These are phyloP conservation scores for Philypnodon macrostomus DNA, from an alignment of 2,797 vertebrate species.

Conservation along the genomic window DNA sequence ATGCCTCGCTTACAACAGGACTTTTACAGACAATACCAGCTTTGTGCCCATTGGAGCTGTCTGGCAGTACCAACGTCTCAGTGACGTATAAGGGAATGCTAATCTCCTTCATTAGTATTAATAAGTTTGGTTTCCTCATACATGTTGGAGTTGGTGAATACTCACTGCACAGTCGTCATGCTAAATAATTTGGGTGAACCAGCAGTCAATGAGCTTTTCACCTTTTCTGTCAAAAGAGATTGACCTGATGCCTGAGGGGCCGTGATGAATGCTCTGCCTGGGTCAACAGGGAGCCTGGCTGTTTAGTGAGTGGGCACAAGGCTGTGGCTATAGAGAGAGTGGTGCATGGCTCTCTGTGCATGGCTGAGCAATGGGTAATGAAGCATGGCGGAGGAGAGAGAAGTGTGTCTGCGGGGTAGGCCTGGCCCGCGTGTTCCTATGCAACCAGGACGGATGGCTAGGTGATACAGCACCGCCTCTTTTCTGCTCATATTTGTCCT, in stretches of 20 bases:
- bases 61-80: slow-evolving; percentile 79
- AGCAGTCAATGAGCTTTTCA: slow-evolving; percentile 20
- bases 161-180: not conserved
- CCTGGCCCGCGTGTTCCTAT: slow-evolving; percentile 74
- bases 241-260: slow-evolving; percentile 67
- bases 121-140: slow-evolving; percentile 26
- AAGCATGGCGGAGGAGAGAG: slow-evolving; percentile 74
- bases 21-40: slow-evolving; percentile 83
- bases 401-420: slow-evolving; percentile 77
- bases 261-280: slow-evolving; percentile 42
- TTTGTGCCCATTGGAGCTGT: slow-evolving; percentile 81
- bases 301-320: slow-evolving; percentile 50
- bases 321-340: slow-evolving; percentile 67
- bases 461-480: slow-evolving; percentile 70
- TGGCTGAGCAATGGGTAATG: slow-evolving; percentile 78
- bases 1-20: slow-evolving; percentile 74
- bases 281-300: slow-evolving; percentile 53
- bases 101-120: slow-evolving; percentile 29
- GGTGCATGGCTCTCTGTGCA: slow-evolving; percentile 73
- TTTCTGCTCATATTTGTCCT: slow-evolving; percentile 68
- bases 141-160: slow-evolving; percentile 3
- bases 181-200: slow-evolving; percentile 1
- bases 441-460: slow-evolving; percentile 72
- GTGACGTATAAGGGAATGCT: slow-evolving; percentile 66
- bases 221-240: slow-evolving; percentile 40